phyloP scores from a whole-genome alignment of 2,888 invertebrate genomes.

The Kuschelorhynchus macadamiae region DNA sequence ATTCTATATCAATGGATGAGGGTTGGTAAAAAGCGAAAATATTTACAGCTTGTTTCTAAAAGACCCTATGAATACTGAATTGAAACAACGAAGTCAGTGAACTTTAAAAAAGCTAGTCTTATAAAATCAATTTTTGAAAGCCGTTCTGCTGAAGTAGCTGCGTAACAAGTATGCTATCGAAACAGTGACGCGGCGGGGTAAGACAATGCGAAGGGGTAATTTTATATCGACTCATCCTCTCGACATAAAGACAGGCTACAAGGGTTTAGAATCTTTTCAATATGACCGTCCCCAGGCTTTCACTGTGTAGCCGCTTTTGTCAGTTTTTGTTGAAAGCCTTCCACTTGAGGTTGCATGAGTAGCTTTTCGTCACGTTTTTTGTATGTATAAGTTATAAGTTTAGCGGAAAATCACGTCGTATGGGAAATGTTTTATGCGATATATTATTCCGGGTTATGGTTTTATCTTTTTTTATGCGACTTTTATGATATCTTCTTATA shows the following conservation, averaged over 20 bases:
- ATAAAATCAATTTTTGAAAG: slow-evolving; percentile 38
- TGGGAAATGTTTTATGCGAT: slow-evolving; percentile 6
- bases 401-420: slow-evolving; percentile 24
- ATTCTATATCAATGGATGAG: no score
- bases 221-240: slow-evolving; percentile 25
- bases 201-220: slow-evolving; percentile 39
- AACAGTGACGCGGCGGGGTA: slow-evolving; percentile 14
- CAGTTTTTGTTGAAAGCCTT: slow-evolving; percentile 41
- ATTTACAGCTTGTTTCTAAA: background rate
- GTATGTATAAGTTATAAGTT: slow-evolving; percentile 16
- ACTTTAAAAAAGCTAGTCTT: slow-evolving; percentile 9
- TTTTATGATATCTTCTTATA: no score
- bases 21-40: no score
- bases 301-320: slow-evolving; percentile 35
- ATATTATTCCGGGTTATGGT: no score
- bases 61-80: slow-evolving; percentile 11
- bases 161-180: slow-evolving; percentile 37
- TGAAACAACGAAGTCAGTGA: slow-evolving; percentile 30
- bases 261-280: slow-evolving; percentile 42
- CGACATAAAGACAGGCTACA: slow-evolving; percentile 31
- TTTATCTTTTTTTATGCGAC: no score
- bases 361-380: slow-evolving; percentile 42
- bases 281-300: slow-evolving; percentile 34
- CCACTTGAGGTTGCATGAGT: slow-evolving; percentile 40
- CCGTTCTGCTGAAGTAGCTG: slow-evolving; percentile 26